Evolutionary conservation across 2,888 invertebrate genomes (phyloP).

Genomic region (Flexamia atlantica): DNA sequence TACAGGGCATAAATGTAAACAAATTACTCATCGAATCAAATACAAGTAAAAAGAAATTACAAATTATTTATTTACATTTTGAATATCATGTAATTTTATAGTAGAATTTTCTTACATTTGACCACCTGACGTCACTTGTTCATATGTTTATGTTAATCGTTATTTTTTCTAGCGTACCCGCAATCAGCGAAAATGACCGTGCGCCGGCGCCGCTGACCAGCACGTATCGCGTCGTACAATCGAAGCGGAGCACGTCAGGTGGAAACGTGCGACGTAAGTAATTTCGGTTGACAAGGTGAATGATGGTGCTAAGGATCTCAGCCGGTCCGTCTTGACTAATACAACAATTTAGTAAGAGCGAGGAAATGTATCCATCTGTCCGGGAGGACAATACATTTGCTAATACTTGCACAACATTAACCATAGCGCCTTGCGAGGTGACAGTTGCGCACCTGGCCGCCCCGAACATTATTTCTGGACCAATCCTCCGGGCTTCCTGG

Average conservation of each 20-base stretch:
- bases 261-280: conserved; percentile 24
- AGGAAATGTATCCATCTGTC: conserved; percentile 60
- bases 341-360: conserved; percentile 55
- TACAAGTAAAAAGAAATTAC: too few relatives aligned
- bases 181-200: too few relatives aligned
- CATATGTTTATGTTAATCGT: too few relatives aligned
- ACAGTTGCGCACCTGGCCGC: conserved; percentile 54
- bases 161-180: too few relatives aligned
- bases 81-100: too few relatives aligned
- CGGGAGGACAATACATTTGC: conserved; percentile 52
- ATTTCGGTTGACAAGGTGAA: conserved; percentile 43
- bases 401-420: conserved; percentile 60
- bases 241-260: neutral
- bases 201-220: too few relatives aligned
- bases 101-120: too few relatives aligned
- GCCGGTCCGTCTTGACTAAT: conserved; percentile 59
- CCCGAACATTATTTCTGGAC: conserved; percentile 49
- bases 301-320: conserved; percentile 48
- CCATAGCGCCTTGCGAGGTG: conserved; percentile 53
- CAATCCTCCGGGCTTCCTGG: conserved; percentile 50
- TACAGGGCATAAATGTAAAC: too few relatives aligned
- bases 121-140: too few relatives aligned
- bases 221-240: neutral
- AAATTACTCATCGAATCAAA: too few relatives aligned
- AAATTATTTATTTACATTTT: too few relatives aligned